Evolutionary conservation across 2,888 invertebrate genomes (phyloP).

Genomic region (Spodoptera littoralis): DNA sequence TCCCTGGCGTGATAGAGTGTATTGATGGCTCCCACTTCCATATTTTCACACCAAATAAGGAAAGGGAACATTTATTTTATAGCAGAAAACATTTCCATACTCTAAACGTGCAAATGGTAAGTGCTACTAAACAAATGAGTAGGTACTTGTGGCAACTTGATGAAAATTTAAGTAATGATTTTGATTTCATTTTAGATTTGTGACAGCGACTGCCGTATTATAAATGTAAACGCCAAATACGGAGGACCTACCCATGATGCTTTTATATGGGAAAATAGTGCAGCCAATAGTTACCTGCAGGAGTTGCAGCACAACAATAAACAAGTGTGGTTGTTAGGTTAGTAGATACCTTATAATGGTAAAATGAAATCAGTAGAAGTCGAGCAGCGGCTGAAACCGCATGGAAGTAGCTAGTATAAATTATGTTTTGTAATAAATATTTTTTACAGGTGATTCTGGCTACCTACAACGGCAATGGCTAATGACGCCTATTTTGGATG

Average conservation of each 20-base stretch:
- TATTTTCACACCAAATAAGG: conserved; percentile 3
- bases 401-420: neutral
- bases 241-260: conserved; percentile 13
- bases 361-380: too few relatives aligned
- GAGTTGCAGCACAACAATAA: conserved; percentile 12
- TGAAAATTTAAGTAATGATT: neutral
- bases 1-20: too few relatives aligned
- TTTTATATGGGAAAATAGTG: conserved; percentile 18
- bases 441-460: conserved; percentile 16
- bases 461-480: conserved; percentile 14
- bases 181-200: conserved; percentile 12
- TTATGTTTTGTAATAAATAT: neutral
- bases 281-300: conserved; percentile 12
- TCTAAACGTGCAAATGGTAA: conserved; percentile 15
- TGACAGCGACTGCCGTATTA: conserved; percentile 8
- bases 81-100: conserved; percentile 9
- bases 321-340: conserved; percentile 11
- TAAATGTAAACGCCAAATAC: conserved; percentile 10
- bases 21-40: too few relatives aligned
- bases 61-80: conserved; percentile 12
- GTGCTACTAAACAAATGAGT: neutral
- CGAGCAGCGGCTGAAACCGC: too few relatives aligned
- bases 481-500: conserved; percentile 13
- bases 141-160: conserved; percentile 1
- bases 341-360: neutral